Evolutionary conservation across 2,113 vertebrate genomes (phyloP).

Genomic region (Malurus elegans): DNA sequence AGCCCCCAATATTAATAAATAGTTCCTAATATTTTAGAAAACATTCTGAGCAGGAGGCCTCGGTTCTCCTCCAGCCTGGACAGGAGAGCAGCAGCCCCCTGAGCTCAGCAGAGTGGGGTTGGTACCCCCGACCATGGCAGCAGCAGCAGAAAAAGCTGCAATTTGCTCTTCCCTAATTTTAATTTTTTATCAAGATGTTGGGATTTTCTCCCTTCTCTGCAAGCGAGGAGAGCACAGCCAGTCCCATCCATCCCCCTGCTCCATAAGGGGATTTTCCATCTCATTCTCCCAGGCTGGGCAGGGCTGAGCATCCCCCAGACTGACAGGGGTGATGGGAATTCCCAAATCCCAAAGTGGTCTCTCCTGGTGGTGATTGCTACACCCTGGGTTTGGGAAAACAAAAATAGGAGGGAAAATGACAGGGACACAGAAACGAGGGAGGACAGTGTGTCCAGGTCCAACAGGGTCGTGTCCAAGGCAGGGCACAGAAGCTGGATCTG

Average conservation of each 20-base stretch:
- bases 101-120: background rate
- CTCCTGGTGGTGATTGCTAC: background rate
- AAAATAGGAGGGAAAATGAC: background rate
- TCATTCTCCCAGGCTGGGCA: background rate
- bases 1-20: no score
- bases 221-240: background rate
- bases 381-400: background rate
- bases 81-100: background rate
- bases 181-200: rapidly evolving
- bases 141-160: background rate
- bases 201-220: background rate
- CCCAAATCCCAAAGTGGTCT: rapidly evolving
- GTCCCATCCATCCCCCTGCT: background rate
- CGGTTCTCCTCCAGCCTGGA: background rate
- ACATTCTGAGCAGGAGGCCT: background rate
- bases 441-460: rapidly evolving
- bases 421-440: background rate
- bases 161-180: background rate
- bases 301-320: background rate
- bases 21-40: no score
- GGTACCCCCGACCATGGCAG: rapidly evolving
- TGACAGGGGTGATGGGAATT: background rate
- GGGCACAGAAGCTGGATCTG: background rate
- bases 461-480: rapidly evolving
- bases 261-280: rapidly evolving